phyloP scores from a whole-genome alignment of 2,888 invertebrate genomes.

The Melipona beecheii region DNA sequence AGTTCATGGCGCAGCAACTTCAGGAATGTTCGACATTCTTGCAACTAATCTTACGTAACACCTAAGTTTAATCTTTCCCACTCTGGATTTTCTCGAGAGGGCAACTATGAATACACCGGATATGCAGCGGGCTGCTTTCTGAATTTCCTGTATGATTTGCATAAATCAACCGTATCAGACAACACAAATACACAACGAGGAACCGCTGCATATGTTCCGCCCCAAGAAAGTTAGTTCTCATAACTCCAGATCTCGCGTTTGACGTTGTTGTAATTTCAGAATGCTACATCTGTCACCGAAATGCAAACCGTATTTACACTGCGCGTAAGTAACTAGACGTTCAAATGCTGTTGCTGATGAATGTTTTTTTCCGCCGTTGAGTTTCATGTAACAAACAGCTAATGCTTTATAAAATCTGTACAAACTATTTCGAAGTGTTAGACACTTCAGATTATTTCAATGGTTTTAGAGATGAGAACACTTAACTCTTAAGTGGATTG shows the following conservation, averaged over 20 bases:
- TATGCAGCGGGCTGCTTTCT: background rate
- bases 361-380: too few species aligned
- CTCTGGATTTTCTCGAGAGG: background rate
- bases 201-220: background rate
- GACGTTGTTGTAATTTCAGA: too few species aligned
- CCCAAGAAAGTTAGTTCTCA: background rate
- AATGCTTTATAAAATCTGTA: too few species aligned
- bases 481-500: too few species aligned
- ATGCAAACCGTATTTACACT: background rate
- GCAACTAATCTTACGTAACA: background rate
- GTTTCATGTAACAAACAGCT: too few species aligned
- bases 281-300: background rate
- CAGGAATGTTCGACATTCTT: background rate
- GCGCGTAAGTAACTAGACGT: too few species aligned
- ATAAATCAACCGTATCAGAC: background rate
- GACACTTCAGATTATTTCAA: too few species aligned
- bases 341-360: too few species aligned
- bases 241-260: background rate
- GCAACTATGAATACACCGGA: background rate
- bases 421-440: too few species aligned
- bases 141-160: background rate
- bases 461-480: too few species aligned
- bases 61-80: background rate
- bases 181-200: background rate
- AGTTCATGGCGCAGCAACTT: background rate